phyloP scores from a whole-genome alignment of 2,113 vertebrate genomes.

The Psittacula cyanocephala region DNA sequence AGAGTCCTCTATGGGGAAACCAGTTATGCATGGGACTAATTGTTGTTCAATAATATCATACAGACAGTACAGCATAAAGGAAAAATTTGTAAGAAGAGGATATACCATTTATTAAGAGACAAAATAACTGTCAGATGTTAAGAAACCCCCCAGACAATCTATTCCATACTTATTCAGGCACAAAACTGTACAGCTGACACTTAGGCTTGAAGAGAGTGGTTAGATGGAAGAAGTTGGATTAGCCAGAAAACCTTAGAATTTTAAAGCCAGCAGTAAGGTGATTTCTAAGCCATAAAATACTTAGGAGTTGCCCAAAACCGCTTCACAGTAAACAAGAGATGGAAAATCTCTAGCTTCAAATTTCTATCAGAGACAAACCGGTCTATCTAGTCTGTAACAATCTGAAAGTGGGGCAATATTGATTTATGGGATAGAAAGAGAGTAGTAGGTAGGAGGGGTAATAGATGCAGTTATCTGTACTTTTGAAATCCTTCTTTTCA shows the following conservation, averaged over 20 bases:
- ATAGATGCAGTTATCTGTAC: background rate
- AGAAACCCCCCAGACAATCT: background rate
- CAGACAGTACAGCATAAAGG: background rate
- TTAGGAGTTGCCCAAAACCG: fast-evolving
- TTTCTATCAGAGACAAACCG: background rate
- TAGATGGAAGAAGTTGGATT: background rate
- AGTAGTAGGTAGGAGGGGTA: background rate
- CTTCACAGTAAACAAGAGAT: background rate
- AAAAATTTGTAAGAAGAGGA: background rate
- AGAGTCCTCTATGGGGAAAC: background rate
- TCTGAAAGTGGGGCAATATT: background rate
- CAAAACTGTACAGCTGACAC: background rate
- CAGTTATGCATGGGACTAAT: background rate
- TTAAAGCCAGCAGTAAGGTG: background rate
- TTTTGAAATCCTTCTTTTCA: slow-evolving; percentile 10
- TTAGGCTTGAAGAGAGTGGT: background rate
- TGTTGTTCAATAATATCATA: background rate
- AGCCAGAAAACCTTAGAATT: background rate
- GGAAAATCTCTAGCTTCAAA: background rate
- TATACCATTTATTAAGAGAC: background rate
- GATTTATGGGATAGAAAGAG: background rate
- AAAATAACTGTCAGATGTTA: background rate
- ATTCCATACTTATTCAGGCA: background rate
- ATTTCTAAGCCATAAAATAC: background rate
- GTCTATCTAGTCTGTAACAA: background rate